These are phyloP conservation scores for Asobara japonica DNA, from an alignment of 1,140 invertebrate species.

Conservation along the genomic window DNA sequence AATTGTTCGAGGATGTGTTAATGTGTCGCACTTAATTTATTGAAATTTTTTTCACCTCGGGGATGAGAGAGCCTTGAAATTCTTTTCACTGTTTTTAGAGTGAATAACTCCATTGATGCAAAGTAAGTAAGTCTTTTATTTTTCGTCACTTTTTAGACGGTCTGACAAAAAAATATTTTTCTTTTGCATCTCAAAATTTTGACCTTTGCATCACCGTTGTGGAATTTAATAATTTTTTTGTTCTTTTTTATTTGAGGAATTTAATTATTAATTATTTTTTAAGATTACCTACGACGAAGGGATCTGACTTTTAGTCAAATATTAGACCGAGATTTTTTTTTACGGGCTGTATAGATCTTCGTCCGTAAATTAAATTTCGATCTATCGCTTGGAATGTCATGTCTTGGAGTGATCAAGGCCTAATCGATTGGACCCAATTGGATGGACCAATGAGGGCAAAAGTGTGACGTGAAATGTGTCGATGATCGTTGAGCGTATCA, in stretches of 20 bases:
- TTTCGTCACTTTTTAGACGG: neutral
- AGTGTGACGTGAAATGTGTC: conserved; percentile 20
- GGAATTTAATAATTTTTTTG: neutral
- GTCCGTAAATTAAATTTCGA: neutral
- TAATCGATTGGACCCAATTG: neutral
- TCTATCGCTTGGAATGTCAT: neutral
- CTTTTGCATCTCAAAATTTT: conserved; percentile 7
- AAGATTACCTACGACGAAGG: too few relatives aligned
- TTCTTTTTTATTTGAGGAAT: neutral
- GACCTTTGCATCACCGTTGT: neutral
- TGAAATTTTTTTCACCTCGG: neutral
- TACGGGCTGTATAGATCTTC: too few relatives aligned
- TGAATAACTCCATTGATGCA: neutral
- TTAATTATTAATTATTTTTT: too few relatives aligned
- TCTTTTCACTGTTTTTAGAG: neutral
- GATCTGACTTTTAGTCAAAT: too few relatives aligned
- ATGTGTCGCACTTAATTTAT: conserved; percentile 3
- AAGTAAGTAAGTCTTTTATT: neutral
- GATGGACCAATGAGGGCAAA: neutral
- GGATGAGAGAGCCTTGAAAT: conserved; percentile 7
- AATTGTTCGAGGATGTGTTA: neutral
- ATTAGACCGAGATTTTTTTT: neutral
- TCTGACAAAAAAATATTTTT: neutral
- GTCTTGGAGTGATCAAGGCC: conserved; percentile 8
- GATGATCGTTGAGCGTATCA: conserved; percentile 24